A percentile compares a stretch with the other conserved stretches of the same genome.
Evolutionary conservation across 2,888 invertebrate species (phyloP).

Genomic region (Autographa gamma): DNA sequence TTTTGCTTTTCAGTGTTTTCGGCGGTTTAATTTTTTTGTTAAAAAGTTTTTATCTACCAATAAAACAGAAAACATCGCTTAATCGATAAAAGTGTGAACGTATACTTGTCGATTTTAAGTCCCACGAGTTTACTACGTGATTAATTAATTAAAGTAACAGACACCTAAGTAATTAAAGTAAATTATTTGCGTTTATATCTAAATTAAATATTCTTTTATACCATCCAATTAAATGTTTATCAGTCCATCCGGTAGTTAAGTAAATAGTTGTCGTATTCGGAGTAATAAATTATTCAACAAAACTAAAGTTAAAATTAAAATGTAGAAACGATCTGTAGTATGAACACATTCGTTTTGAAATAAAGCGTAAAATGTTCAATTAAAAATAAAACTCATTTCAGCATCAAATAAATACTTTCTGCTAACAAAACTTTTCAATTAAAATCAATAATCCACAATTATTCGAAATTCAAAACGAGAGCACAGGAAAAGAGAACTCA

Average conservation of each 20-base stretch:
- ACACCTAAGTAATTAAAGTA: background rate
- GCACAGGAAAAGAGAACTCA: slow-evolving; percentile 40
- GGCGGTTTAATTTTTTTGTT: no score
- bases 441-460: slow-evolving; percentile 6
- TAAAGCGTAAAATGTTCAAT: slow-evolving; percentile 8
- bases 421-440: slow-evolving; percentile 10
- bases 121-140: background rate
- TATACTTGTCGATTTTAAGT: background rate
- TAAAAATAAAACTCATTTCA: background rate
- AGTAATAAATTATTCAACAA: background rate
- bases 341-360: background rate
- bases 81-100: background rate
- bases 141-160: background rate
- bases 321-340: slow-evolving; percentile 9
- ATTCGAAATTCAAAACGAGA: slow-evolving; percentile 29
- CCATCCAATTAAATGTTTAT: slow-evolving; percentile 20
- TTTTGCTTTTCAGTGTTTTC: no score
- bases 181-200: background rate
- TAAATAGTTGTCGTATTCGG: slow-evolving; percentile 13
- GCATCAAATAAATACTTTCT: no score
- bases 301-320: background rate
- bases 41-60: no score
- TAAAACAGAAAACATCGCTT: background rate
- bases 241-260: slow-evolving; percentile 35
- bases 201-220: background rate